Percentiles rank a stretch among this genome's conserved stretches.
Evolutionary conservation across 2,113 vertebrate genomes (phyloP).

Genomic region (Sapajus apella): DNA sequence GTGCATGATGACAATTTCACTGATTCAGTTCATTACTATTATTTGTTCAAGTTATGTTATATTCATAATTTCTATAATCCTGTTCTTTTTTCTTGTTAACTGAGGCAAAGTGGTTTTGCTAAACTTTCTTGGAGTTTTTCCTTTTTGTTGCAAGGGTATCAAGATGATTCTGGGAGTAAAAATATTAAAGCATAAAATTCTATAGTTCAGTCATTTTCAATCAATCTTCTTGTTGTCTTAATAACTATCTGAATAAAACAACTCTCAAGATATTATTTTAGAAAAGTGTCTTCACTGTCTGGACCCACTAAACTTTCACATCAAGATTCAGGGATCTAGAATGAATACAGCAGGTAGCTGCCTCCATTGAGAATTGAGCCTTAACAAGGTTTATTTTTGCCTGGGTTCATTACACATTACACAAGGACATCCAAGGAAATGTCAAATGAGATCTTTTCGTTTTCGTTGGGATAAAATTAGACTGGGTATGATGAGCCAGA

Average conservation of each 20-base stretch:
- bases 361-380: background rate
- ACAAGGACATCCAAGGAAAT: slow-evolving; percentile 65
- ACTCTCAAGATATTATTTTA: background rate
- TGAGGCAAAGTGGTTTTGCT: background rate
- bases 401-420: slow-evolving; percentile 43
- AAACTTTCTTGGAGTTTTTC: background rate
- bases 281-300: background rate
- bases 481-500: slow-evolving; percentile 52
- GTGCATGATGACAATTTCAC: background rate
- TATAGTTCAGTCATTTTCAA: background rate
- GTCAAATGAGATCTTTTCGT: slow-evolving; percentile 65
- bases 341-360: slow-evolving; percentile 8
- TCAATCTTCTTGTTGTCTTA: background rate
- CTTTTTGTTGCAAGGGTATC: background rate
- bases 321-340: background rate
- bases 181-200: slow-evolving; percentile 9
- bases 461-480: slow-evolving; percentile 75
- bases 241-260: slow-evolving; percentile 36
- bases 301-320: background rate
- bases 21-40: background rate
- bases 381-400: slow-evolving; percentile 62
- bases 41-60: background rate
- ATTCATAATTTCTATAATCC: background rate
- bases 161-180: slow-evolving; percentile 27
- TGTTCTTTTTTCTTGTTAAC: slow-evolving; percentile 18